These are phyloP conservation scores for Macrophya annulata DNA, from an alignment of 2,888 invertebrate species.

Conservation along the genomic window DNA sequence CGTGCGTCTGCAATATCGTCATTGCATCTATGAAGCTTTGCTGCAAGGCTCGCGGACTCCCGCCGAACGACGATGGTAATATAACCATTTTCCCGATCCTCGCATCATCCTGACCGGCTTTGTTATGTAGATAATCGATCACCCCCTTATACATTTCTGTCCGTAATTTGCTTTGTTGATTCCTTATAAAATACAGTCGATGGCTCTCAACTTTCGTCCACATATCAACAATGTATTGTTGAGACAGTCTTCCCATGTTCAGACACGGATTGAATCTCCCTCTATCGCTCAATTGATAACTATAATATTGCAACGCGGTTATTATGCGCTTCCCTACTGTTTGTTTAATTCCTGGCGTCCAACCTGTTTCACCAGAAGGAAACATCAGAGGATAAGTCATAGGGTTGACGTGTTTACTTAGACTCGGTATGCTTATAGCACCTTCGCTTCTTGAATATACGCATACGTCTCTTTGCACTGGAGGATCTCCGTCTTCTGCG, in stretches of 20 bases:
- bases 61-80: too few relatives aligned
- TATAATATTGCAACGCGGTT: slow-evolving; percentile 54
- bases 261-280: slow-evolving; percentile 54
- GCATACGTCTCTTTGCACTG: slow-evolving; percentile 57
- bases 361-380: too few relatives aligned
- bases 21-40: too few relatives aligned
- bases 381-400: too few relatives aligned
- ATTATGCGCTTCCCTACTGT: slow-evolving; percentile 35
- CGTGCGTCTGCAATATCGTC: too few relatives aligned
- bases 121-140: slow-evolving; percentile 65
- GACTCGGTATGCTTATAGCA: slow-evolving; percentile 47
- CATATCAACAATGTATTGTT: slow-evolving; percentile 56
- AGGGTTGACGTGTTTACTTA: too few relatives aligned
- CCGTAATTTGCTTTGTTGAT: slow-evolving; percentile 54
- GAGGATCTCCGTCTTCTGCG: slow-evolving; percentile 56
- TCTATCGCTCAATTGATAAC: background rate
- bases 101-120: slow-evolving; percentile 58
- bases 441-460: slow-evolving; percentile 55
- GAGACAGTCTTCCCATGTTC: slow-evolving; percentile 34
- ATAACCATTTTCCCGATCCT: background rate
- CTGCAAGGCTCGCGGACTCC: too few relatives aligned
- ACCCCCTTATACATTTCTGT: slow-evolving; percentile 62
- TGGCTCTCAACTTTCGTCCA: slow-evolving; percentile 53
- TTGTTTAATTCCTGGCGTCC: background rate
- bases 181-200: slow-evolving; percentile 54